Evolutionary conservation across 2,888 invertebrate genomes (phyloP).

Genomic region (Sicus ferrugineus): DNA sequence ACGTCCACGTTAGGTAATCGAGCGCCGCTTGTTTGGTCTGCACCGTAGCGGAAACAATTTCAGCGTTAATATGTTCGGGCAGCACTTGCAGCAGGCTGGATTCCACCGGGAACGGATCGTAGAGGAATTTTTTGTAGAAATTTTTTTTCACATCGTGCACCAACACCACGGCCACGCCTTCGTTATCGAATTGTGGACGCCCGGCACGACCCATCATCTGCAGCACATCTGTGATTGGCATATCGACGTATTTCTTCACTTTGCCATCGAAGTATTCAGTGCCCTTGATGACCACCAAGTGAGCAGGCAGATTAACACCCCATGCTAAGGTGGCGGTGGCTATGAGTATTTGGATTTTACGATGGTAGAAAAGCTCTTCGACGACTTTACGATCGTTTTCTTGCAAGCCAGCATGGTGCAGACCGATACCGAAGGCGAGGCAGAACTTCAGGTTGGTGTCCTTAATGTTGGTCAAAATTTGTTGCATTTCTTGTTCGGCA

Average conservation of each 20-base stretch:
- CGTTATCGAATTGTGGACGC: slow-evolving; percentile 94
- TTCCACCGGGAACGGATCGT: slow-evolving; percentile 99
- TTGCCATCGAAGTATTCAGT: slow-evolving; percentile 99
- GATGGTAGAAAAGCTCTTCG: slow-evolving; percentile 92
- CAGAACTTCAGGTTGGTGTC: slow-evolving; percentile 93
- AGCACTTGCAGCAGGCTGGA: slow-evolving; percentile 90
- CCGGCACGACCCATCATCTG: slow-evolving; percentile 99
- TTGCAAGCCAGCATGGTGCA: slow-evolving; percentile 97
- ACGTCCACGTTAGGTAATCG: slow-evolving; percentile 98
- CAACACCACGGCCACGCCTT: slow-evolving; percentile 85
- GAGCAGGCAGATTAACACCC: slow-evolving; percentile 99
- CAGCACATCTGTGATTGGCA: slow-evolving; percentile 98
- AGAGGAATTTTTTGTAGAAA: slow-evolving; percentile 98
- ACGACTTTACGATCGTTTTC: slow-evolving; percentile 90
- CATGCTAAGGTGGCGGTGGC: slow-evolving; percentile 98
- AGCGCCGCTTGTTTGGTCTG: slow-evolving; percentile 89
- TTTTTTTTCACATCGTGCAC: slow-evolving; percentile 98
- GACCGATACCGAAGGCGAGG: slow-evolving; percentile 95
- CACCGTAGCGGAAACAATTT: slow-evolving; percentile 95
- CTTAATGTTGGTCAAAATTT: slow-evolving; percentile 73
- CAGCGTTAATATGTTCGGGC: slow-evolving; percentile 97
- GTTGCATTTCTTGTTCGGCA: slow-evolving; percentile 85
- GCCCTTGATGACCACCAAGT: slow-evolving; percentile 97
- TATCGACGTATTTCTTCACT: slow-evolving; percentile 95
- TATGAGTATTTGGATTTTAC: slow-evolving; percentile 95